Evolutionary conservation across 2,113 vertebrate species (phyloP).

Genomic region (Solea senegalensis): DNA sequence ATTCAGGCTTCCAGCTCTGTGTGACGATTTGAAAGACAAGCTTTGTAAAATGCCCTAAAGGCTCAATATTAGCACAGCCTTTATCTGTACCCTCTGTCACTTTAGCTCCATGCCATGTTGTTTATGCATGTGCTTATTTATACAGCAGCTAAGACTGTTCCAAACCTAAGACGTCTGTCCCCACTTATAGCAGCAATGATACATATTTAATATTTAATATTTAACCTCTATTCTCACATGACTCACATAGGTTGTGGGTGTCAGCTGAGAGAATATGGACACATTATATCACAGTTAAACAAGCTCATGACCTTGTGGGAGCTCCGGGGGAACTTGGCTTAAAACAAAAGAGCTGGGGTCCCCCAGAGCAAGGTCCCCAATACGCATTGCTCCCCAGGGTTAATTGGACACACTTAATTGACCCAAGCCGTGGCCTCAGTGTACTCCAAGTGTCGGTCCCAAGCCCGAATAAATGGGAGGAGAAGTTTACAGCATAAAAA

Average conservation of each 20-base stretch:
- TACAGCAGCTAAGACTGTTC: conserved; percentile 39
- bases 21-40: conserved; percentile 17
- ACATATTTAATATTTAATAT: conserved; percentile 68
- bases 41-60: conserved; percentile 45
- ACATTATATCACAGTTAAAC: conserved; percentile 2
- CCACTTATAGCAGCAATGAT: conserved; percentile 54
- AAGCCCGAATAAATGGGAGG: too few relatives aligned
- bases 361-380: too few relatives aligned
- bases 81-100: conserved; percentile 39
- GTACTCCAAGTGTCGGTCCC: too few relatives aligned
- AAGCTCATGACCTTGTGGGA: too few relatives aligned
- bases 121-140: conserved; percentile 64
- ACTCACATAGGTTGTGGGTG: conserved; percentile 9
- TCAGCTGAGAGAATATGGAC: conserved; percentile 43
- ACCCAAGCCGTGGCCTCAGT: too few relatives aligned
- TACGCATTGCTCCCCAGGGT: too few relatives aligned
- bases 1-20: conserved; percentile 17
- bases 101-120: background rate
- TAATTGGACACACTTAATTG: too few relatives aligned
- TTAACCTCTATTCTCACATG: conserved; percentile 38
- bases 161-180: conserved; percentile 46
- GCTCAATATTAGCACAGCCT: conserved; percentile 48
- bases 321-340: too few relatives aligned
- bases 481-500: too few relatives aligned
- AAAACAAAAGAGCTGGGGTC: too few relatives aligned